These are phyloP conservation scores for Silurus lanzhouensis DNA, from an alignment of 2,797 vertebrate species.

Conservation along the genomic window DNA sequence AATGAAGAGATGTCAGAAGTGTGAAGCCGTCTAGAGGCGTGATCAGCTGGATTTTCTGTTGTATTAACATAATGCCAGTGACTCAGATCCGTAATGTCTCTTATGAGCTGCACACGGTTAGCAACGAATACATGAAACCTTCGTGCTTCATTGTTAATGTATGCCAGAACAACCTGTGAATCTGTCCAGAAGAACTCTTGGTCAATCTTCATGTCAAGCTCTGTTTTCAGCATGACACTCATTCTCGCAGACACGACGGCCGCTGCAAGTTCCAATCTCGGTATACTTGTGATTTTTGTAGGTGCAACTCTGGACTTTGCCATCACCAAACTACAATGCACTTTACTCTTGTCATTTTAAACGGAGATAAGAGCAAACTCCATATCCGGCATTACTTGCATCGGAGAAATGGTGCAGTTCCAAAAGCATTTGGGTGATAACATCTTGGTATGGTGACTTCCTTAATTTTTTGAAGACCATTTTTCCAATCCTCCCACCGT, in stretches of 20 bases:
- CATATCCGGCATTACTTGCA: too few species aligned
- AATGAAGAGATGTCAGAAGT: constrained; percentile 26
- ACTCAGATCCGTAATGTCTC: constrained; percentile 22
- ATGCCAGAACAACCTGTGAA: neutral
- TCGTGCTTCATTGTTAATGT: neutral
- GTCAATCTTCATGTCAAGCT: constrained; percentile 31
- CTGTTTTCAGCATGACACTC: constrained; percentile 34
- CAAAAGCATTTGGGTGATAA: too few species aligned
- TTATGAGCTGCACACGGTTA: constrained; percentile 46
- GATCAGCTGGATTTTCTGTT: constrained; percentile 26
- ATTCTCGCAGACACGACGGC: constrained; percentile 25
- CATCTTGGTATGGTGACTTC: too few species aligned
- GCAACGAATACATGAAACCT: constrained; percentile 48
- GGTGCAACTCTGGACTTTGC: too few species aligned
- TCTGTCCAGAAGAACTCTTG: constrained; percentile 42
- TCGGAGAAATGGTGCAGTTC: too few species aligned
- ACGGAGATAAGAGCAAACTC: too few species aligned
- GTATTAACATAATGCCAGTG: constrained; percentile 35
- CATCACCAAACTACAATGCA: too few species aligned
- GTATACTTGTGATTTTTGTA: constrained; percentile 4
- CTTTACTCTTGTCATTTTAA: too few species aligned
- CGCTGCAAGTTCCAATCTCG: constrained; percentile 20
- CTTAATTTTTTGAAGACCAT: too few species aligned
- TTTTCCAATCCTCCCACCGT: too few species aligned
- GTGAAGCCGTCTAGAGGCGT: constrained; percentile 19